These are phyloP conservation scores for Ailuropoda melanoleuca DNA, from an alignment of 2,113 vertebrate species.

Conservation along the genomic window DNA sequence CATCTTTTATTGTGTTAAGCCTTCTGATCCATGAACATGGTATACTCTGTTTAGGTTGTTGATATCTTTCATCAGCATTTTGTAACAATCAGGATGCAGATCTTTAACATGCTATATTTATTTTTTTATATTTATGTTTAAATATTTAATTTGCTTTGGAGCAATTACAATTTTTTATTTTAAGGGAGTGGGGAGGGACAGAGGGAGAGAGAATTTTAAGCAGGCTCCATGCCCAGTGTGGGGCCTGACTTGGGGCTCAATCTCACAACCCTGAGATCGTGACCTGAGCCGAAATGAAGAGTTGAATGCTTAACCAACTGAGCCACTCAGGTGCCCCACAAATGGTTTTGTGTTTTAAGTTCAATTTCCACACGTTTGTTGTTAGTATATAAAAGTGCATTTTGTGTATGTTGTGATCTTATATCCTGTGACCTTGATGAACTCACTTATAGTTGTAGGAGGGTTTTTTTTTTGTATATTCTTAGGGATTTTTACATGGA, in stretches of 20 bases:
- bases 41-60: not conserved
- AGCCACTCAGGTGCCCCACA: too few relatives aligned
- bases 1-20: not conserved
- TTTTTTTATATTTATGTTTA: not conserved
- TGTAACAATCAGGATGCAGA: not conserved
- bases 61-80: not conserved
- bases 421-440: not conserved
- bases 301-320: too few relatives aligned
- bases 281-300: too few relatives aligned
- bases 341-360: not conserved
- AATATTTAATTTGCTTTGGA: not conserved
- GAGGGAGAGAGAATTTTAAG: too few relatives aligned
- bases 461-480: not conserved
- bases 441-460: not conserved
- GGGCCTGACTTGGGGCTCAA: too few relatives aligned
- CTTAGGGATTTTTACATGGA: not conserved
- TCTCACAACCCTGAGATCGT: too few relatives aligned
- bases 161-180: not conserved
- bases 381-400: not conserved
- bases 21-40: not conserved
- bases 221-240: too few relatives aligned
- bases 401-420: not conserved
- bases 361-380: not conserved
- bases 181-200: too few relatives aligned
- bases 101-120: not conserved